Conservation (phyloP, 92 coral and sea anemone genomes). For the Chrysogorgia sp. region DNA sequence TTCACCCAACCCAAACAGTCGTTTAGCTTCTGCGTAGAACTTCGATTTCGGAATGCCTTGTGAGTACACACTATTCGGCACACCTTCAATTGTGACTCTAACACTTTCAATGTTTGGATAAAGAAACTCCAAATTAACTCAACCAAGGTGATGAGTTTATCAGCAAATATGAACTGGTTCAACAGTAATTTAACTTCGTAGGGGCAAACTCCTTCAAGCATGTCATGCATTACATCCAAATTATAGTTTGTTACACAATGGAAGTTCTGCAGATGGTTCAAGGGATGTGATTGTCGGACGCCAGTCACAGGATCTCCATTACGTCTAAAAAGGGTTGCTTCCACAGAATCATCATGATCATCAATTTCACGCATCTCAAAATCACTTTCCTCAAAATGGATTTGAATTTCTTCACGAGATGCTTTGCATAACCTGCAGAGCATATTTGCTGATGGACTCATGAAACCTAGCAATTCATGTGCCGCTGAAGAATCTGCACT, state of each 20-base stretch:
- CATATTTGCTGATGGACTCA: conserved; percentile 17
- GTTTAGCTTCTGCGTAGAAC: too few species aligned
- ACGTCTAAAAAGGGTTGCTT: not conserved
- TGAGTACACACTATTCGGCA: conserved; percentile 7
- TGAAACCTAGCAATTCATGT: conserved; percentile 17
- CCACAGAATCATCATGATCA: not conserved
- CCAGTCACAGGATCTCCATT: not conserved
- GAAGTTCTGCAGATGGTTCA: conserved; percentile 11
- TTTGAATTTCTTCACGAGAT: conserved; percentile 1
- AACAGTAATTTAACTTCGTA: conserved; percentile 20
- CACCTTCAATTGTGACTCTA: not conserved
- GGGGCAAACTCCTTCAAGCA: conserved; percentile 18
- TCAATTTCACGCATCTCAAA: conserved; percentile 4
- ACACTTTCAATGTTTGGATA: not conserved
- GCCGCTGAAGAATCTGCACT: conserved; percentile 25
- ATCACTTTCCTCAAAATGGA: conserved; percentile 16
- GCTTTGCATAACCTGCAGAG: conserved; percentile 14
- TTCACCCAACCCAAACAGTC: too few species aligned
- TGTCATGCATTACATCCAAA: conserved; percentile 15
- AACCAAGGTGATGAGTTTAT: not conserved
- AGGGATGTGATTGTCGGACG: not conserved
- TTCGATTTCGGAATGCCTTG: too few species aligned
- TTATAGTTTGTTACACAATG: conserved; percentile 17
- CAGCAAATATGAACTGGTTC: conserved; percentile 2
- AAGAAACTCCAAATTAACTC: too few species aligned